Conservation (phyloP, 2,888 invertebrate genomes). For the Apotomis capreana region DNA sequence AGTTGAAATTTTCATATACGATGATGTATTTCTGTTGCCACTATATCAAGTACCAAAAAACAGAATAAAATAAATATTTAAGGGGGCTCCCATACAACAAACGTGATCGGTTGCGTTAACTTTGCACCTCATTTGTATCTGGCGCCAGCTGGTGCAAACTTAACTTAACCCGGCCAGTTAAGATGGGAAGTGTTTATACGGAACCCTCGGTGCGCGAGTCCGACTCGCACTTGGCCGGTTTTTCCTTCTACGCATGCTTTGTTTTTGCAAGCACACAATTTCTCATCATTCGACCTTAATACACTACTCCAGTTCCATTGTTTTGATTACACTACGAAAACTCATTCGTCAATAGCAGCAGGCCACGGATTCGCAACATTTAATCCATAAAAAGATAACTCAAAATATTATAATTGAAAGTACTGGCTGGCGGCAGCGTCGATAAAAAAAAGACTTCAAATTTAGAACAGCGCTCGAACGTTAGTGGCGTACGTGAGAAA, state of each 20-base stretch:
- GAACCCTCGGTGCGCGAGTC: background rate
- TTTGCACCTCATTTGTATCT: too few relatives aligned
- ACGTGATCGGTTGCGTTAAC: too few relatives aligned
- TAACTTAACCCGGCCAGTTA: too few relatives aligned
- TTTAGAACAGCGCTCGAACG: slow-evolving; percentile 8
- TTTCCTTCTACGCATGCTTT: background rate
- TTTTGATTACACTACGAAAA: slow-evolving; percentile 19
- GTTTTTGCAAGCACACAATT: slow-evolving; percentile 12
- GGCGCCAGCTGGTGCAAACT: too few relatives aligned
- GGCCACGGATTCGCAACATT: background rate
- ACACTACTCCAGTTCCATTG: slow-evolving; percentile 15
- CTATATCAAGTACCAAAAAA: too few relatives aligned
- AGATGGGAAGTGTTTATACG: too few relatives aligned
- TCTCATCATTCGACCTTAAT: slow-evolving; percentile 21
- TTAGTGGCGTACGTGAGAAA: slow-evolving; percentile 7
- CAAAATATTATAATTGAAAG: slow-evolving; percentile 31
- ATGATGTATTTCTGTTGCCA: too few relatives aligned
- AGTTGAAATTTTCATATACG: too few relatives aligned
- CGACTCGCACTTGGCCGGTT: slow-evolving; percentile 2
- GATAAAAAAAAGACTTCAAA: background rate
- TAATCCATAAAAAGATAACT: slow-evolving; percentile 20
- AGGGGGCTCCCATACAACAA: too few relatives aligned
- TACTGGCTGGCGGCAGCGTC: background rate
- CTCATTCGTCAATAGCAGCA: slow-evolving; percentile 23
- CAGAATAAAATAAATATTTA: too few relatives aligned